Evolutionary conservation across 2,888 invertebrate species (phyloP), one percentile per base, ranked within the genome.

Genomic region (Tuta absoluta): DNA sequence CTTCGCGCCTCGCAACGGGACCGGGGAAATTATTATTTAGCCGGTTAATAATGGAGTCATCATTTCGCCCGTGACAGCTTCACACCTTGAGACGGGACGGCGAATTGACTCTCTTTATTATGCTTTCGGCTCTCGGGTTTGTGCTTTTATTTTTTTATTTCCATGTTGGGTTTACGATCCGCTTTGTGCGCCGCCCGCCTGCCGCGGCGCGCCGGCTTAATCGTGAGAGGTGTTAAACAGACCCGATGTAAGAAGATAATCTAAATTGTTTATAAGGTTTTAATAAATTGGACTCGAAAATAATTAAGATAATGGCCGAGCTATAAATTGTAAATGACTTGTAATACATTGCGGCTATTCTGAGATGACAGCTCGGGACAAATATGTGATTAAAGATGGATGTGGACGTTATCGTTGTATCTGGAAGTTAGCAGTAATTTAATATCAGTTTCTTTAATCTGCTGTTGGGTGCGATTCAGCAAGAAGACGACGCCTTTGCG

Each of bases 31-130:
- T 86, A 86, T 88, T 87, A 88, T 86, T 88, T 87, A 84, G 85
- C 76, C 83, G 85, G 80, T 74, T 91, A 89, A 89, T 91, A 90
- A 91, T 89, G 89, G 87, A 91, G 89, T 84, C 88, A 87, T 91
- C 90, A 87, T 88, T 86, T 85, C 84, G 78, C 74, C 76, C 86
- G 80, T 88, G 90, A 91, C 91, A 91, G 91, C 84, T 91, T 91
- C 89, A 90, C 91, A 91, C 91, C 90, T 89, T 83, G 85, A 81
- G 82, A 81, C 80, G 81, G 76, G 74, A 71, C 69, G 72, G 81
- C 82, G 87, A 86, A 88, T 86, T 82, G 85, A 85, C 85, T 87
- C 82, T 86, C 85, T 84, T 84, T 86, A 87, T 86, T 84, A 84
- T 84, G 71, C 74, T 81, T 79, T 72, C 71, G 51, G 71, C 74